Conservation (phyloP, 2,113 vertebrate species). For the Neolamprologus toae region DNA sequence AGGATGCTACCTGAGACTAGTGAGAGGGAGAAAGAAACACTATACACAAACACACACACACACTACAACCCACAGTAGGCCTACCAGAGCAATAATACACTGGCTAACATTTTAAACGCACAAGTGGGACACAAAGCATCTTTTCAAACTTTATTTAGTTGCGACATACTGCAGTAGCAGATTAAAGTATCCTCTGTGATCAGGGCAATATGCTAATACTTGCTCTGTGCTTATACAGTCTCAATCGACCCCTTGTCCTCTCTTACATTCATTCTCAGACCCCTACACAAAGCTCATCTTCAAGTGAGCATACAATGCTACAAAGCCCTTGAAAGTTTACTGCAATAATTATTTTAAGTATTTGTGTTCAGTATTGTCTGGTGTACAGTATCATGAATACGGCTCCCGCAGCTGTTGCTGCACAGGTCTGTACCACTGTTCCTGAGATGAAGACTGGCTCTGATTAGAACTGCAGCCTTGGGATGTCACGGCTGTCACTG, state of each 20-base stretch:
- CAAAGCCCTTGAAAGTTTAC: background rate
- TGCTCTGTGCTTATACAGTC: background rate
- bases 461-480: background rate
- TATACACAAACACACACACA: background rate
- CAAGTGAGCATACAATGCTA: background rate
- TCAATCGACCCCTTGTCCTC: background rate
- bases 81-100: background rate
- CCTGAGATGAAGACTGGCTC: background rate
- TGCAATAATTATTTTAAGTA: background rate
- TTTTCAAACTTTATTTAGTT: background rate
- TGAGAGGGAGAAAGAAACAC: background rate
- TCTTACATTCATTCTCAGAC: background rate
- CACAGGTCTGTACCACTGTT: background rate
- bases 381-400: background rate
- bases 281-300: background rate
- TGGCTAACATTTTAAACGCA: background rate
- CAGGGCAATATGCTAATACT: background rate
- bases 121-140: background rate
- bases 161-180: background rate
- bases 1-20: background rate
- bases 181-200: background rate
- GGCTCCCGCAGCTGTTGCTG: background rate
- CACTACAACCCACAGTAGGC: background rate
- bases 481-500: background rate
- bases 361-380: background rate